Base-by-base conservation (phyloP, 2,113 vertebrate genomes). In the Chrysochloris asiatica region DNA sequence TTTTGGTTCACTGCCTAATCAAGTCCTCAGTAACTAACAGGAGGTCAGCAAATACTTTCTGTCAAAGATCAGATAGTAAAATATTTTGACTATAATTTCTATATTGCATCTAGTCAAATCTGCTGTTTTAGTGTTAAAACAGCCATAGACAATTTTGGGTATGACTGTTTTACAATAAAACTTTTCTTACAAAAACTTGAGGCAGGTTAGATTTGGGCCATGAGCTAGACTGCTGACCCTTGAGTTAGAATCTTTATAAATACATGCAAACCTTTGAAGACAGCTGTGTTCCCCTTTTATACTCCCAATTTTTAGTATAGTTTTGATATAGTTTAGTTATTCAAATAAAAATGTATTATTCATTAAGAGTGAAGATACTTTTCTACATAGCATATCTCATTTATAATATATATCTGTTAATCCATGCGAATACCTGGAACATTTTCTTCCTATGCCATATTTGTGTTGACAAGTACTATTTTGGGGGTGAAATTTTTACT, bases 401-500 rank as follows among this genome's bases (percentile, higher is more conserved):
- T 94, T 92, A 75, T 88, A 81, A 92, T 92, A 83, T 45, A 54
- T 87, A 87, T 77, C 86, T 94, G 72, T 71, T 94, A 92, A 96
- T 90, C 30, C 41, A n/a, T 72, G 65, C 52, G 83, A 78, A 91
- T 90, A 85, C 73, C 83, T 94, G 91, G 80, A 95, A 88, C 14
- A 1, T 92, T 89, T 89, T 95, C 52, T 77, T 92, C 38, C 78
- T 41, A 36, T 54, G 12, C 72, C 63, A 86, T 95, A 71, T 96
- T 89, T 93, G 81, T 96, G 61, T 92, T 94, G 87, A 89, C 91
- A 92, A 86, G 88, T 84, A 86, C 83, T 93, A 89, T 91, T 94
- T 94, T 84, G 65, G 61, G 88, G 63, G 73, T 86, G 76, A 91
- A 80, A 93, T n/a, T 86, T 93, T 93, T 86, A 80, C 72, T 73